These are phyloP conservation scores for Euphonia xanthogaster DNA, from an alignment of 2,797 vertebrate species.

Conservation along the genomic window DNA sequence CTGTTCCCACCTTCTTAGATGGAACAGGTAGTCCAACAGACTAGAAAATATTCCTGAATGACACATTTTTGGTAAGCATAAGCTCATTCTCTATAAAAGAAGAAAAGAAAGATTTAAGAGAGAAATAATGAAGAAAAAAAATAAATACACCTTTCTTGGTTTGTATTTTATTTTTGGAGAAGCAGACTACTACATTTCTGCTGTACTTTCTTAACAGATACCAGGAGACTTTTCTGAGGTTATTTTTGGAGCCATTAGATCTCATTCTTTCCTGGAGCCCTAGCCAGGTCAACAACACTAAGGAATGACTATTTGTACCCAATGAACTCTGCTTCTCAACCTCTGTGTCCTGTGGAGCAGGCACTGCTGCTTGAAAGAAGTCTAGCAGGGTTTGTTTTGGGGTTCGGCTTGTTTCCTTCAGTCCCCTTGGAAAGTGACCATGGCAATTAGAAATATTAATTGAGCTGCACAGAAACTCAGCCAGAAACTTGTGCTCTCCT, in stretches of 20 bases:
- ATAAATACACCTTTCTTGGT: not conserved
- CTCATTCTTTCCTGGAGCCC: constrained; percentile 55
- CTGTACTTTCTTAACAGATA: constrained; percentile 40
- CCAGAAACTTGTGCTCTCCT: not conserved
- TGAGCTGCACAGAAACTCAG: not conserved
- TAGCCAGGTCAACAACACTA: constrained; percentile 30
- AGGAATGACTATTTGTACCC: constrained; percentile 24
- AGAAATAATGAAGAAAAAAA: not conserved
- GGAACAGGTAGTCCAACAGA: not conserved
- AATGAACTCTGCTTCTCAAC: not conserved
- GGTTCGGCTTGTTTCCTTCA: not conserved
- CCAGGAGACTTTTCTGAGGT: constrained; percentile 40
- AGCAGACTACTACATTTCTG: constrained; percentile 11
- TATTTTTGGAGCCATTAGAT: constrained; percentile 56
- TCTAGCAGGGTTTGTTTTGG: not conserved
- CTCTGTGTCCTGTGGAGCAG: not conserved
- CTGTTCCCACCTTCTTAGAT: not conserved
- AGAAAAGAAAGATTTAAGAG: not conserved
- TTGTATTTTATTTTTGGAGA: constrained; percentile 4
- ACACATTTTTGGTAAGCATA: not conserved
- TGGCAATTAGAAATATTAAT: constrained; percentile 22
- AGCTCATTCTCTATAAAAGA: not conserved
- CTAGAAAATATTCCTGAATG: not conserved
- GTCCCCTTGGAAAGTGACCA: not conserved
- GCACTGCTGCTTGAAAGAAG: not conserved